phyloP scores from a whole-genome alignment of 2,797 vertebrate species.

The Centropyge bicolor region DNA sequence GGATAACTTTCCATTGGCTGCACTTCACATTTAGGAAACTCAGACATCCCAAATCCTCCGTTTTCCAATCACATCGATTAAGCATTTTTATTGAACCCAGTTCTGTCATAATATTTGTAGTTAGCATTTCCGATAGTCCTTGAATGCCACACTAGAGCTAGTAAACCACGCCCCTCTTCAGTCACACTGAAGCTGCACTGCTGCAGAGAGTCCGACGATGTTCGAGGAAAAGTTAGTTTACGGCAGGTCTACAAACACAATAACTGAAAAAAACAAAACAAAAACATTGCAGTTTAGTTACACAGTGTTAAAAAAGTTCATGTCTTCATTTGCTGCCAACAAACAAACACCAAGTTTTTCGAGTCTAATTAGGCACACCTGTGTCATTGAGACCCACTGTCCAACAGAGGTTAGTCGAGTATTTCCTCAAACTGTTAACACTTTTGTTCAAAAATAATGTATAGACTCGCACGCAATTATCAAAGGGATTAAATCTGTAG shows the following conservation, averaged over 20 bases:
- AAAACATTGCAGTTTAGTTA: too few species aligned
- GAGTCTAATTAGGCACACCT: slow-evolving; percentile 33
- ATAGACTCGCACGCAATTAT: background rate
- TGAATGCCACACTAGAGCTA: slow-evolving; percentile 57
- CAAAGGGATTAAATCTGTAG: too few species aligned
- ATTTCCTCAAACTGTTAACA: background rate
- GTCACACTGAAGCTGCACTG: background rate
- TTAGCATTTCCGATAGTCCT: background rate
- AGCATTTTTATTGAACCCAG: background rate
- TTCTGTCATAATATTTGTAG: fast-evolving
- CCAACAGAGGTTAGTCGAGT: background rate
- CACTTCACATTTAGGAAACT: too few species aligned
- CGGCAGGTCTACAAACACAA: too few species aligned
- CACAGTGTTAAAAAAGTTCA: fast-evolving
- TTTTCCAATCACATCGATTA: background rate
- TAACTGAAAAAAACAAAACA: fast-evolving
- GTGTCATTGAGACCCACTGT: background rate
- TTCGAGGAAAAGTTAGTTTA: background rate
- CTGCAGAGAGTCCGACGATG: background rate
- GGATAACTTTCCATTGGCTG: too few species aligned
- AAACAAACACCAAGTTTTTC: background rate
- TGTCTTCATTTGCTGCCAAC: fast-evolving
- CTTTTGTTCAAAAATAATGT: background rate
- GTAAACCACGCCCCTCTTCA: slow-evolving; percentile 74
- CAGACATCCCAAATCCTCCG: too few species aligned